phyloP scores from a whole-genome alignment of 2,113 vertebrate genomes.

The Lophura nycthemera region DNA sequence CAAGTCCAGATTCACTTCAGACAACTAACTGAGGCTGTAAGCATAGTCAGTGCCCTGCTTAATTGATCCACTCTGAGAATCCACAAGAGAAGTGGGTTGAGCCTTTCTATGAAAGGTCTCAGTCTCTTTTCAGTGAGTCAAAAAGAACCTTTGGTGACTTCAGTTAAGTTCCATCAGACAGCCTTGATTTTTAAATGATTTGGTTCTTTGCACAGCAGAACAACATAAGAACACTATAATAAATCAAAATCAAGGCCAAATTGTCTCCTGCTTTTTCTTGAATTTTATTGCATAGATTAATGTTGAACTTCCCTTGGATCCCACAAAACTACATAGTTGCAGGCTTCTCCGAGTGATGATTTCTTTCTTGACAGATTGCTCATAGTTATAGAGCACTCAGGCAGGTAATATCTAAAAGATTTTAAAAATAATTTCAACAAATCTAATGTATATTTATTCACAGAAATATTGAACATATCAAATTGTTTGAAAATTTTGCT shows the following conservation, averaged over 20 bases:
- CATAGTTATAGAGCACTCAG: not conserved
- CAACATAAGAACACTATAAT: not conserved
- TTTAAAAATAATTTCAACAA: not conserved
- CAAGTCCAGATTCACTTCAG: not conserved
- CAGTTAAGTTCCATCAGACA: not conserved
- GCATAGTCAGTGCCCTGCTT: not conserved
- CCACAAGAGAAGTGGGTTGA: not conserved
- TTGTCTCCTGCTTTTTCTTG: not conserved
- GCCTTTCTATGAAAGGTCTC: not conserved
- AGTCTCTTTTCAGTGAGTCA: not conserved
- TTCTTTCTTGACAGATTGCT: not conserved
- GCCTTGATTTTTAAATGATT: not conserved
- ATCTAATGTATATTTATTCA: not conserved
- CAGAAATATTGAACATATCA: not conserved
- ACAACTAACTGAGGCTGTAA: not conserved
- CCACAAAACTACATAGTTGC: not conserved
- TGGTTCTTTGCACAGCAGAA: not conserved
- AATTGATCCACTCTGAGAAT: not conserved
- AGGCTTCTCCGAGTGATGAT: not conserved
- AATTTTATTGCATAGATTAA: not conserved
- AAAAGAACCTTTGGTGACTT: not conserved
- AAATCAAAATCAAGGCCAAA: not conserved
- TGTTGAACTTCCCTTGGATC: not conserved
- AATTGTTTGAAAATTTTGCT: not conserved
- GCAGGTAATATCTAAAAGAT: not conserved